These are phyloP conservation scores for Drosophila yooni DNA, from an alignment of 2,888 invertebrate species.

Conservation along the genomic window DNA sequence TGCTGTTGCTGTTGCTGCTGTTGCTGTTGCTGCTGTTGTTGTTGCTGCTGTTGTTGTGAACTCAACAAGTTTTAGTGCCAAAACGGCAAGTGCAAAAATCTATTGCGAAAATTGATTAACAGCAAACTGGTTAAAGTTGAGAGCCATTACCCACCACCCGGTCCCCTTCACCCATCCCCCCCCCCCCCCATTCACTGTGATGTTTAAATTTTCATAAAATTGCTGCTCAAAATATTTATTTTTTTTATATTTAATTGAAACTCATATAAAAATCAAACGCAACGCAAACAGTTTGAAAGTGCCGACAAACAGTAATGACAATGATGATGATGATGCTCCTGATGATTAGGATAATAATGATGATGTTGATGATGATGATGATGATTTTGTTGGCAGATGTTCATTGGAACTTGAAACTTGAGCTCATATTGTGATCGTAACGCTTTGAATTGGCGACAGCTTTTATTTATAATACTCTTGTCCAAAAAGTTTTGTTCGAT, in stretches of 20 bases:
- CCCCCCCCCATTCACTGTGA: neutral
- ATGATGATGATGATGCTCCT: slow-evolving; percentile 19
- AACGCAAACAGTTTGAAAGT: slow-evolving; percentile 39
- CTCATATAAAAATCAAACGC: slow-evolving; percentile 59
- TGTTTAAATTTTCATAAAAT: slow-evolving; percentile 56
- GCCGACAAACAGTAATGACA: slow-evolving; percentile 50
- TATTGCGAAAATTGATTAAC: slow-evolving; percentile 78
- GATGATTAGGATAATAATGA: neutral
- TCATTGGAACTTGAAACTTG: slow-evolving; percentile 50
- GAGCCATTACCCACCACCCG: slow-evolving; percentile 26
- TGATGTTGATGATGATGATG: slow-evolving; percentile 11
- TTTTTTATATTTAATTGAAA: slow-evolving; percentile 66
- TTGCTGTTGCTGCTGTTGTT: neutral
- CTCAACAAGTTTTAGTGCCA: slow-evolving; percentile 45
- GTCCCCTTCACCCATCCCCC: neutral
- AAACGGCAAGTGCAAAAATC: slow-evolving; percentile 76
- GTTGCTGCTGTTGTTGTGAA: slow-evolving; percentile 1
- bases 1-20: neutral
- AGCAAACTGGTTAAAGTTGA: slow-evolving; percentile 66
- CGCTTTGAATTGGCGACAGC: slow-evolving; percentile 16
- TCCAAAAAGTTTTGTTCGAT: neutral
- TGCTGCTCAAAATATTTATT: slow-evolving; percentile 47
- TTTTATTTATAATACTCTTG: slow-evolving; percentile 15
- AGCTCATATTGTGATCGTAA: slow-evolving; percentile 20
- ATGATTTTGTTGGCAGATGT: slow-evolving; percentile 26